Conservation (phyloP, 2,113 vertebrate genomes). For the Cepphus grylle region DNA sequence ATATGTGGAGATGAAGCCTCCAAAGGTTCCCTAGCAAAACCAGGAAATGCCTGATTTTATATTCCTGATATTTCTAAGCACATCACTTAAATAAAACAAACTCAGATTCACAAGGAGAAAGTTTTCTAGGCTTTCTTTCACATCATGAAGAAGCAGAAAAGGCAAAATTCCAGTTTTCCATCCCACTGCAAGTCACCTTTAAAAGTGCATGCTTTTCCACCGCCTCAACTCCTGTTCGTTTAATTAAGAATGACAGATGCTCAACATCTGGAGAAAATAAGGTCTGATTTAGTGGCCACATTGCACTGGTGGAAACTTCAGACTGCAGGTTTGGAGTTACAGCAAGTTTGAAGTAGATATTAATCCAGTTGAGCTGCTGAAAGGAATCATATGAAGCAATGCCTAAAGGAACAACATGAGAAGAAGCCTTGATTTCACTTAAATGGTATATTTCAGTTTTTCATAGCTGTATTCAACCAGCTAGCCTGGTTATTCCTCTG, state of each 20-base stretch:
- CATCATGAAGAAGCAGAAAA: background rate
- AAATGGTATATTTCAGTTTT: background rate
- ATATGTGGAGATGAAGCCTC: background rate
- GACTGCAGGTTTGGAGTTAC: background rate
- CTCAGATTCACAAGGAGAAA: background rate
- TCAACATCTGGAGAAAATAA: conserved; percentile 52
- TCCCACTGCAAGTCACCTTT: background rate
- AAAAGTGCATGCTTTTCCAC: background rate
- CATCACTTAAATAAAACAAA: background rate
- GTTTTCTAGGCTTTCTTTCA: background rate
- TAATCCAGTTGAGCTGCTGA: background rate
- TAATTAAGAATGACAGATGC: conserved; percentile 48
- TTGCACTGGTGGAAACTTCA: conserved; percentile 18
- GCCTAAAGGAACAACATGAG: background rate
- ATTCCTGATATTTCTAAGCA: conserved; percentile 21
- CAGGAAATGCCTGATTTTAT: conserved; percentile 22
- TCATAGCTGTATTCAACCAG: background rate
- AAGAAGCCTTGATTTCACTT: background rate
- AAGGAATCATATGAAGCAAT: background rate
- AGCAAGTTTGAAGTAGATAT: background rate
- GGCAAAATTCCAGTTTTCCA: conserved; percentile 34
- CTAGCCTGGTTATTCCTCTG: background rate
- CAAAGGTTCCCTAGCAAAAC: background rate
- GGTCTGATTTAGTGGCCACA: background rate
- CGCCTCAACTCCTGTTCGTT: background rate